Percentiles rank a stretch among this genome's conserved stretches.
Conservation (phyloP, 2,888 invertebrate species). For the Caenorhabditis doughertyi region DNA sequence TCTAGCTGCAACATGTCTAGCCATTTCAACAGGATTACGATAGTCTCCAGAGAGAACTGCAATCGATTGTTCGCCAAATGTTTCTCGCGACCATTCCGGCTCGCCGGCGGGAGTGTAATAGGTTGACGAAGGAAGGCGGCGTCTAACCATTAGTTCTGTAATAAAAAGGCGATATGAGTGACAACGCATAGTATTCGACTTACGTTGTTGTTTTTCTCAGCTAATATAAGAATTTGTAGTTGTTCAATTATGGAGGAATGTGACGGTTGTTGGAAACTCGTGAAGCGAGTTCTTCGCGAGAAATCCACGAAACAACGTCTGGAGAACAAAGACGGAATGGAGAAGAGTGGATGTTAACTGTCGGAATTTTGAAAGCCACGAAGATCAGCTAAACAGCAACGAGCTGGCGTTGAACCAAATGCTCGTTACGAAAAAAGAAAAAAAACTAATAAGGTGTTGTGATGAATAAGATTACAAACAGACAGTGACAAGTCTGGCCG, state of each 20-base stretch:
- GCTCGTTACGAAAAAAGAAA: constrained; percentile 18
- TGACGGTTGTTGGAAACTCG: constrained; percentile 64
- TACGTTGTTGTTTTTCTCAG: constrained; percentile 4
- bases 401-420: constrained; percentile 35
- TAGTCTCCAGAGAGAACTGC: constrained; percentile 63
- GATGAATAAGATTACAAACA: background rate
- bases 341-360: constrained; percentile 40
- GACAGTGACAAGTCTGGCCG: background rate
- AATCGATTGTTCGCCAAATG: constrained; percentile 68
- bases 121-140: constrained; percentile 69
- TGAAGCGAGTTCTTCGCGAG: constrained; percentile 70
- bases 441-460: background rate
- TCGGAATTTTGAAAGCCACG: constrained; percentile 35
- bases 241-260: constrained; percentile 66
- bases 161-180: background rate
- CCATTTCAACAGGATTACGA: constrained; percentile 65
- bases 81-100: constrained; percentile 65
- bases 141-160: constrained; percentile 68
- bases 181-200: background rate
- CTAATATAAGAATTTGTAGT: background rate
- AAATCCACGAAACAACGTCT: constrained; percentile 60
- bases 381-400: constrained; percentile 26
- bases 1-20: constrained; percentile 70
- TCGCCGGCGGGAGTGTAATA: constrained; percentile 68
- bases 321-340: constrained; percentile 63